Evolutionary conservation across 2,797 vertebrate genomes (phyloP).

Genomic region (Propithecus deckenii): DNA sequence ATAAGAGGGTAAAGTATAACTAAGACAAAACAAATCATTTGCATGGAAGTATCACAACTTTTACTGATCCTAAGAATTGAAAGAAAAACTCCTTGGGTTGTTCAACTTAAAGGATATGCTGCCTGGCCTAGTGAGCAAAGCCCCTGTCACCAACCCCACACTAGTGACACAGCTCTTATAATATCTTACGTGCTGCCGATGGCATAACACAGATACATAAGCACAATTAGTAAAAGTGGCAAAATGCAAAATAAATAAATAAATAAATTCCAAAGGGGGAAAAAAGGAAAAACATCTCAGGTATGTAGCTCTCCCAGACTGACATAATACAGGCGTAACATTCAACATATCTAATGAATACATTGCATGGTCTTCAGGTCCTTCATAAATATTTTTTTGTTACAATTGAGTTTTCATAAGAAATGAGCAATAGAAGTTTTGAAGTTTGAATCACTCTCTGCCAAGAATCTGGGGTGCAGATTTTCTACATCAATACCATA

Average conservation of each 20-base stretch:
- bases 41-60: background rate
- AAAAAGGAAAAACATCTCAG: background rate
- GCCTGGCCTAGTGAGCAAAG: background rate
- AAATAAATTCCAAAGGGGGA: background rate
- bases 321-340: background rate
- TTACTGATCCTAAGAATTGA: background rate
- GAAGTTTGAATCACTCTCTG: background rate
- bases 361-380: background rate
- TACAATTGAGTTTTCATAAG: background rate
- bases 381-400: background rate
- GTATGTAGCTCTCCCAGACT: background rate
- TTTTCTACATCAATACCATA: background rate
- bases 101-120: background rate
- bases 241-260: background rate
- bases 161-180: background rate
- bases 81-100: background rate
- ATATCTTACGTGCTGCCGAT: background rate
- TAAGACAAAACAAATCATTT: background rate
- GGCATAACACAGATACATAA: background rate
- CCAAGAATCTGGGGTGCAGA: slow-evolving; percentile 1
- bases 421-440: slow-evolving; percentile 21
- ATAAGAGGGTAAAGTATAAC: background rate
- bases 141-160: background rate
- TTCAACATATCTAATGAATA: background rate
- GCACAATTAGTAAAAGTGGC: background rate